Conservation (phyloP, 2,797 vertebrate species). For the Crenichthys baileyi region DNA sequence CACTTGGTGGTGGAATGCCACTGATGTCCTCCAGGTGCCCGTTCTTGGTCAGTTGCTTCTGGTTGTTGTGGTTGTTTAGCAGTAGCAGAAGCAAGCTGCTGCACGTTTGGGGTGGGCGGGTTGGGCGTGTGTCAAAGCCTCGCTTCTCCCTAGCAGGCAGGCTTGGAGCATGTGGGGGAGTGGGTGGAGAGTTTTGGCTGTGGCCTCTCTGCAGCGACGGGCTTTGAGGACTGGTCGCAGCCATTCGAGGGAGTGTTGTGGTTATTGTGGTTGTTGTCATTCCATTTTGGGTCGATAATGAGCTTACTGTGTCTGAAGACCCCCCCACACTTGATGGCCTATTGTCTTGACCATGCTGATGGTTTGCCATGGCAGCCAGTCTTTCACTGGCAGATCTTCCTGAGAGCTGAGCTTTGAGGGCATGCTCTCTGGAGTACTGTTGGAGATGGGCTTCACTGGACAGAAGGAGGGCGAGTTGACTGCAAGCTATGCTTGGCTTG, state of each 20-base stretch:
- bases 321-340: constrained; percentile 85
- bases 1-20: constrained; percentile 85
- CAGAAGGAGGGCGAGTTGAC: constrained; percentile 95
- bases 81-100: constrained; percentile 95
- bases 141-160: constrained; percentile 86
- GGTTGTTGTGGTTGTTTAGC: constrained; percentile 94
- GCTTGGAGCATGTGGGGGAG: constrained; percentile 65
- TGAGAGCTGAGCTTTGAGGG: constrained; percentile 95
- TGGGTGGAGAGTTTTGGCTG: constrained; percentile 74
- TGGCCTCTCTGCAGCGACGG: constrained; percentile 81
- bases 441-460: constrained; percentile 98
- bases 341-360: constrained; percentile 84
- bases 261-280: constrained; percentile 61
- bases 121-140: constrained; percentile 83
- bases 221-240: constrained; percentile 79
- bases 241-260: constrained; percentile 78
- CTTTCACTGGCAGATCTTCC: constrained; percentile 94
- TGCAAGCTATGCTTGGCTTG: constrained; percentile 96
- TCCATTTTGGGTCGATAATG: constrained; percentile 86
- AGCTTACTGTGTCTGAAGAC: constrained; percentile 83
- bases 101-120: constrained; percentile 89
- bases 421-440: constrained; percentile 97
- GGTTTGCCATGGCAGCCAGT: constrained; percentile 94
- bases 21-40: constrained; percentile 86
- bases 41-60: constrained; percentile 87